Base-by-base conservation (phyloP, 2,113 vertebrate species). In the Cyanoderma ruficeps region DNA sequence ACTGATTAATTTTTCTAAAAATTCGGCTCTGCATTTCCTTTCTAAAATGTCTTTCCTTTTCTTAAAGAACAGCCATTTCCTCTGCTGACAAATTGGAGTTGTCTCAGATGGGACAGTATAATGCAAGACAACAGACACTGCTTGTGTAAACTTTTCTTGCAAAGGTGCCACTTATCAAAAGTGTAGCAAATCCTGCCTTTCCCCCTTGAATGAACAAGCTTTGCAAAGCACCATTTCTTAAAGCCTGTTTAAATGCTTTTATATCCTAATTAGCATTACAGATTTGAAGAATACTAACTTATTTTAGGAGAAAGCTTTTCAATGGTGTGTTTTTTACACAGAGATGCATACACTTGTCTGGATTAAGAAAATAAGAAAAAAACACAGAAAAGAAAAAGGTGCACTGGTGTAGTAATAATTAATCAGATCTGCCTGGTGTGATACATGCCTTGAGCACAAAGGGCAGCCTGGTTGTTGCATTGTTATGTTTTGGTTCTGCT, bases 201-300 rank as follows among this genome's bases (percentile, higher is more conserved):
- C 42, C 47, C 50, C 47, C 55, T 71, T 69, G 33, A 77, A 31
- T 6, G 10, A 80, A 23, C 42, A 83, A 67, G 46, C 55, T 85
- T 55, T 80, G 88, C 78, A 85, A 84, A 90, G 70, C 55, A 53
- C 16, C 95, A 9, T 87, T 87, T 84, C 56, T 93, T 87, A 88
- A 69, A 49, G 37, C 41, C 64, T 42, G 25, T 89, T 87, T 68
- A 89, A 89, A 56, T 65, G 42, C 56, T 87, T 95, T 91, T 80
- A 31, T 75, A 79, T 69, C 61, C 30, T 82, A 85, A 61, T 78
- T 76, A 85, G 25, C 47, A 41, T 63, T 91, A 72, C 42, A 27
- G 27, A 60, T 68, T 93, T 82, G 53, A 87, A 63, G 57, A 93
- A 77, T 59, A n/a, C 27, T 17, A 27, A 69, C 21, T 65, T 83